These are phyloP conservation scores for Cheiracanthium punctorium DNA, from an alignment of 2,888 invertebrate species.

Conservation along the genomic window DNA sequence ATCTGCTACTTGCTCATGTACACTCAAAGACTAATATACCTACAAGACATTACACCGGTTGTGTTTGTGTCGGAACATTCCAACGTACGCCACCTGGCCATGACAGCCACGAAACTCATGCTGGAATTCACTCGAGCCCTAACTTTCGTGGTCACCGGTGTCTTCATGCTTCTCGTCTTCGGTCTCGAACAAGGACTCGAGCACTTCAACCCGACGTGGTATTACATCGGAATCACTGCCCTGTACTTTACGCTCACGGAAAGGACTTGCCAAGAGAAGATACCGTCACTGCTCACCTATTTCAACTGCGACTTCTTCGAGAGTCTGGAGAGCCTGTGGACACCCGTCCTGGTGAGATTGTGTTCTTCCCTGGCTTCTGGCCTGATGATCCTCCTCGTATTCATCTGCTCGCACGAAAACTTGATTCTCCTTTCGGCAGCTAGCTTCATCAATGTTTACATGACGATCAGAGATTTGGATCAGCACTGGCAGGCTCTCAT, in stretches of 20 bases:
- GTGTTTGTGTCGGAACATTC: slow-evolving; percentile 85
- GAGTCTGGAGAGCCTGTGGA: slow-evolving; percentile 83
- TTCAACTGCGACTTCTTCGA: slow-evolving; percentile 82
- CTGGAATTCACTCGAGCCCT: slow-evolving; percentile 89
- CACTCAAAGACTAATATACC: slow-evolving; percentile 84
- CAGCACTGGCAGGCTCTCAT: slow-evolving; percentile 78
- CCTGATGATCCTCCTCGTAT: slow-evolving; percentile 70
- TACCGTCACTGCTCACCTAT: slow-evolving; percentile 80
- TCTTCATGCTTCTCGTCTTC: slow-evolving; percentile 85
- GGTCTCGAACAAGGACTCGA: slow-evolving; percentile 85
- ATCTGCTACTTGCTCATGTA: slow-evolving; percentile 87
- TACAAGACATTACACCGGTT: slow-evolving; percentile 86
- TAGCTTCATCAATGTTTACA: slow-evolving; percentile 70
- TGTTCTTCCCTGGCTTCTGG: slow-evolving; percentile 69
- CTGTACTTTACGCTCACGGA: slow-evolving; percentile 85
- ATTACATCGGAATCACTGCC: slow-evolving; percentile 83
- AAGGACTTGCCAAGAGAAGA: slow-evolving; percentile 81
- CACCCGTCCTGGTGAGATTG: slow-evolving; percentile 80
- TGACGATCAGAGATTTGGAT: slow-evolving; percentile 66
- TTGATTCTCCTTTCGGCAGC: slow-evolving; percentile 66
- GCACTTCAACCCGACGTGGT: slow-evolving; percentile 83
- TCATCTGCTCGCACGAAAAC: slow-evolving; percentile 67
- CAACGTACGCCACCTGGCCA: slow-evolving; percentile 85
- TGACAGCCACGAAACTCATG: slow-evolving; percentile 89
- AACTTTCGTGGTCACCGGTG: slow-evolving; percentile 86